phyloP scores from a whole-genome alignment of 2,888 invertebrate genomes.

The Pyralis farinalis region DNA sequence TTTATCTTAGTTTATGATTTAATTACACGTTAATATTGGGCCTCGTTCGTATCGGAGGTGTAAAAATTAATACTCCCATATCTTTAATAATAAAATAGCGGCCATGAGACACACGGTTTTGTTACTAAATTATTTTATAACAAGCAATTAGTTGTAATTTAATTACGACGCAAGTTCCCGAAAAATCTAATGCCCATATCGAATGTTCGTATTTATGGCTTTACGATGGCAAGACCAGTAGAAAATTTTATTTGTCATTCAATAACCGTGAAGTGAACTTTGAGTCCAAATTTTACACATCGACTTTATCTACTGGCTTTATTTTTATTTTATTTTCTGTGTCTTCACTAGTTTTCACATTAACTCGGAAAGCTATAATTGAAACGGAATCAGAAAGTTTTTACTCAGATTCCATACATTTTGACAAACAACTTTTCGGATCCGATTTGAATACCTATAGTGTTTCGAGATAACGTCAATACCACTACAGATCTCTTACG shows the following conservation, averaged over 20 bases:
- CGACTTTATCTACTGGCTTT: no score
- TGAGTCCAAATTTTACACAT: no score
- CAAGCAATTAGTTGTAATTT: slow-evolving; percentile 14
- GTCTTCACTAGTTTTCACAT: no score
- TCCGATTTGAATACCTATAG: no score
- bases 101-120: slow-evolving; percentile 23
- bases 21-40: slow-evolving; percentile 62
- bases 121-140: slow-evolving; percentile 13
- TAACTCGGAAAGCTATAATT: no score
- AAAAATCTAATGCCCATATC: slow-evolving; percentile 8
- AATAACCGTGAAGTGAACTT: neutral
- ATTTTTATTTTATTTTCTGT: no score
- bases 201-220: slow-evolving; percentile 7
- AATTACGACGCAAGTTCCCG: slow-evolving; percentile 8
- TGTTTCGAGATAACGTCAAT: no score
- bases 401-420: no score
- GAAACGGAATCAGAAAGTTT: no score
- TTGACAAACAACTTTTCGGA: no score
- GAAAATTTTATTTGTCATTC: neutral
- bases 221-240: neutral
- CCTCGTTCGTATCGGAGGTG: slow-evolving; percentile 54
- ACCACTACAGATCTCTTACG: no score
- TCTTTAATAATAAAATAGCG: slow-evolving; percentile 45
- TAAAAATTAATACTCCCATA: slow-evolving; percentile 51
- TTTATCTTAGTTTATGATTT: slow-evolving; percentile 75